Evolutionary conservation across 2,888 invertebrate genomes (phyloP), one percentile per base, ranked within the genome.

Genomic region (Hirtodrosophila histrioides): DNA sequence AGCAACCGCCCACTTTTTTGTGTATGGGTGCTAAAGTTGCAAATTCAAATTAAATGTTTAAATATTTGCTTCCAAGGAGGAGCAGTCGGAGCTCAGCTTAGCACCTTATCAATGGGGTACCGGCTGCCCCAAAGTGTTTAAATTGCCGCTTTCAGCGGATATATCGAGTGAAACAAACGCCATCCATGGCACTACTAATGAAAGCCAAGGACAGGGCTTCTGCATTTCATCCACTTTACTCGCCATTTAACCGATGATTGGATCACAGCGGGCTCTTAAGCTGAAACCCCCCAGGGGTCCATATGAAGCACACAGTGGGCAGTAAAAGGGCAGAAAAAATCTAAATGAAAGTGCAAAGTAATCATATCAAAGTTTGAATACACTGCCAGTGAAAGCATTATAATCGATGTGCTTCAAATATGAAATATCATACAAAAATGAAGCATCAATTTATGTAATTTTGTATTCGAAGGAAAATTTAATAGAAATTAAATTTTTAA

Each of bases 221-320:
- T 49, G 53, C 64, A 68, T 53, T 69, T 60, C 51, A 65, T 69
- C 60, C 80, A 74, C 72, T 87, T 85, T 76, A 87, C 74, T 78
- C 86, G 51, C 83, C 87, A 85, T 85, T 85, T 82, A 85, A 85
- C 82, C 85, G 70, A 74, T 87, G 80, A 87, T 87, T 85, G 78
- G 82, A 86, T 79, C 79, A 82, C 72, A 77, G 61, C 67, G 54
- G 48, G 62, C 39, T 49, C 68, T 46, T 51, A 31, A 41, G 6
- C 50, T 36, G 49, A 8, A 33, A 40, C 41, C 43, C 54, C 33
- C 6, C 5, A 3, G 24, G 60, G 43, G 49, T 51, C 46, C 50
- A 71, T 70, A 72, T 55, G 58, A 40, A 45, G 35, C 35, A 24
- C 39, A 36, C 44, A 35, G 29, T 35, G 55, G 49, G 49, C 58